Evolutionary conservation across 2,888 invertebrate species (phyloP).

Genomic region (Coleophora deauratella): DNA sequence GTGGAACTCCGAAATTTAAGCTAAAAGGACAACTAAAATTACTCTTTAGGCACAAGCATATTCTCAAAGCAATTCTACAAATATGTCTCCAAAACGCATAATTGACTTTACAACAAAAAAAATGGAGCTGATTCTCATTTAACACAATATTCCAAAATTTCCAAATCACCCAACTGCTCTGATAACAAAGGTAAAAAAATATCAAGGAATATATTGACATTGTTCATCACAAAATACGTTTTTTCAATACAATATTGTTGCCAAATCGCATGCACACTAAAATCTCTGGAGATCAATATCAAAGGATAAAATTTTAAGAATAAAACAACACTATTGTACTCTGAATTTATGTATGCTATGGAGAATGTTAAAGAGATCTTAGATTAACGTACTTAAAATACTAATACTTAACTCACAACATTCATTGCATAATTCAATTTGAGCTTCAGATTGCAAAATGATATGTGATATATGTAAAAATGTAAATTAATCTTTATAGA

Average conservation of each 20-base stretch:
- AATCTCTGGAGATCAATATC: conserved; percentile 58
- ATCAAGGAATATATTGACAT: no score
- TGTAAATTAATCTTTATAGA: neutral
- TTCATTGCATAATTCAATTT: conserved; percentile 16
- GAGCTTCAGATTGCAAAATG: conserved; percentile 48
- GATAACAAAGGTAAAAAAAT: no score
- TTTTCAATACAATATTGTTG: conserved; percentile 16
- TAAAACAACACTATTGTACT: conserved; percentile 64
- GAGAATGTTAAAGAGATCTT: conserved; percentile 55
- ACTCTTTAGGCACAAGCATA: conserved; percentile 50
- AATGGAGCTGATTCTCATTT: no score
- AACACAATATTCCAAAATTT: no score
- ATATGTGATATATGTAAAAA: no score
- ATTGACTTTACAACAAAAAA: conserved; percentile 37
- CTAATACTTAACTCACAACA: no score
- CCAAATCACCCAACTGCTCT: no score
- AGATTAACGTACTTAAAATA: conserved; percentile 6
- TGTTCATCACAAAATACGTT: no score
- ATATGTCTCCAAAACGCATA: conserved; percentile 37
- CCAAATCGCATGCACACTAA: conserved; percentile 45
- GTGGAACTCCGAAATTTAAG: conserved; percentile 35
- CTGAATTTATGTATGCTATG: conserved; percentile 41
- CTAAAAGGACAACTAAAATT: conserved; percentile 21
- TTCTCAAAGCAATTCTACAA: conserved; percentile 29
- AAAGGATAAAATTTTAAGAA: conserved; percentile 55